These are phyloP conservation scores for Bhutanitis thaidina DNA, from an alignment of 2,888 invertebrate species.

Conservation along the genomic window DNA sequence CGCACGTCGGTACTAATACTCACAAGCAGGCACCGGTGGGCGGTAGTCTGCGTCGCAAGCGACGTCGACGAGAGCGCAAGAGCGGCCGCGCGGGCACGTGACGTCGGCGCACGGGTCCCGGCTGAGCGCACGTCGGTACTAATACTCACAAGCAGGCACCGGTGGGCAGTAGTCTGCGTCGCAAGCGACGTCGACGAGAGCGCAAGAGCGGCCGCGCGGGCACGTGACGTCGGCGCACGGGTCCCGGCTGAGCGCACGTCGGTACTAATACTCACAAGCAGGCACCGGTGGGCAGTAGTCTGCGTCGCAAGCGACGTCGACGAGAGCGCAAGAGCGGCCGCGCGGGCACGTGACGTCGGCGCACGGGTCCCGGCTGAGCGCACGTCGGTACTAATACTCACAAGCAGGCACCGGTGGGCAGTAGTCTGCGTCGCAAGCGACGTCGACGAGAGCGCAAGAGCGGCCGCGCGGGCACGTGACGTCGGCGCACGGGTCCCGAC, in stretches of 20 bases:
- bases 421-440: too few species aligned
- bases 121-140: constrained; percentile 86
- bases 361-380: too few species aligned
- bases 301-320: constrained; percentile 74
- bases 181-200: not conserved
- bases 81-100: constrained; percentile 84
- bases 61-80: constrained; percentile 36
- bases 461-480: too few species aligned
- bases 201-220: constrained; percentile 77
- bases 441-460: too few species aligned
- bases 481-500: too few species aligned
- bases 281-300: constrained; percentile 80
- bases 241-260: too few species aligned
- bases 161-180: constrained; percentile 71
- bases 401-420: too few species aligned
- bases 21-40: constrained; percentile 81
- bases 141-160: constrained; percentile 80
- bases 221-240: constrained; percentile 72
- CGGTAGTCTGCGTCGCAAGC: constrained; percentile 60
- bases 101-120: not conserved
- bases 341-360: constrained; percentile 84
- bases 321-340: constrained; percentile 35
- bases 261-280: constrained; percentile 52
- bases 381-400: too few species aligned
- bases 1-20: constrained; percentile 86